A percentile compares a stretch with the other conserved stretches of the same genome.
These are phyloP conservation scores for Kradibia gibbosae DNA, from an alignment of 1,140 invertebrate genomes.

Conservation along the genomic window DNA sequence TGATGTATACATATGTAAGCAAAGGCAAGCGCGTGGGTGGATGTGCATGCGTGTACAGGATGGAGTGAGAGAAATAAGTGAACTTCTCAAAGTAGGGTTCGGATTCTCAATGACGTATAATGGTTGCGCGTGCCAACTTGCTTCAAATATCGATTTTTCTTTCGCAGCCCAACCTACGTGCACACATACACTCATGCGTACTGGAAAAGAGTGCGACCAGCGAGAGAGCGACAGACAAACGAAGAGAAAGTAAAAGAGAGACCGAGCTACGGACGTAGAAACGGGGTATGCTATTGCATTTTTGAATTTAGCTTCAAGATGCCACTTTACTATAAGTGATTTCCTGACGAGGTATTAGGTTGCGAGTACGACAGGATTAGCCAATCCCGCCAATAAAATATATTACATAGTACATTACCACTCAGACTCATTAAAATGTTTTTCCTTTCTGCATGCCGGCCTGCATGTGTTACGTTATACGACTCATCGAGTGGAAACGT, in stretches of 20 bases:
- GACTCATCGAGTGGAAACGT: too few species aligned
- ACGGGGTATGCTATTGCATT: neutral
- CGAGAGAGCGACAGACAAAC: neutral
- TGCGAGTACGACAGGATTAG: too few species aligned
- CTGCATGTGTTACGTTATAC: too few species aligned
- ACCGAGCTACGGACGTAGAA: neutral
- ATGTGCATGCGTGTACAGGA: neutral
- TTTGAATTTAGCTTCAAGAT: neutral
- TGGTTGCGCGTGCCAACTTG: neutral
- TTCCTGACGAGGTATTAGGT: too few species aligned
- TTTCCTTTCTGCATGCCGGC: too few species aligned
- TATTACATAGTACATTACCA: too few species aligned
- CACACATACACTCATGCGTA: neutral
- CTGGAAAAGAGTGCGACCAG: neutral
- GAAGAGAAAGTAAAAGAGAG: neutral
- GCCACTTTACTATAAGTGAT: too few species aligned
- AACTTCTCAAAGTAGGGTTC: neutral
- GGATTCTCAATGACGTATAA: neutral
- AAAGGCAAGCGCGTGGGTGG: neutral
- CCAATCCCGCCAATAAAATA: too few species aligned
- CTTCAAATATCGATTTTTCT: neutral
- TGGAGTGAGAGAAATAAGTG: neutral
- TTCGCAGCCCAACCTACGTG: too few species aligned
- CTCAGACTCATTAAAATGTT: too few species aligned
- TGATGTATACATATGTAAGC: neutral